These are phyloP conservation scores for Erethizon dorsatum DNA, from an alignment of 2,797 vertebrate genomes.

Conservation along the genomic window DNA sequence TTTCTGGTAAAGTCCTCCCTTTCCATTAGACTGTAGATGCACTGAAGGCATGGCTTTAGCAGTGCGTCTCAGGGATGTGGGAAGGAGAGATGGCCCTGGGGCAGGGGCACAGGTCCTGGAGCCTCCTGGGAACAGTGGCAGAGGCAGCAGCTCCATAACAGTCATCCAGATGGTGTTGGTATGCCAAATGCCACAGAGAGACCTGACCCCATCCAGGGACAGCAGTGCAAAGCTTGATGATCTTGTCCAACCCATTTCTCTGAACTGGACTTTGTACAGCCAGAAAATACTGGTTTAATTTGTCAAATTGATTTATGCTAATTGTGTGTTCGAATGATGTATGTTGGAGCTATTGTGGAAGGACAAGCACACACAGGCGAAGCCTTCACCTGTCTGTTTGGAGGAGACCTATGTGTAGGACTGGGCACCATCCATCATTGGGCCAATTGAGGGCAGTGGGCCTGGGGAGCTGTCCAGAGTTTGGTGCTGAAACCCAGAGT, in stretches of 20 bases:
- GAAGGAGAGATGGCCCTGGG: background rate
- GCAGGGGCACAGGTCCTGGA: background rate
- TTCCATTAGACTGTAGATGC: background rate
- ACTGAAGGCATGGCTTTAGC: background rate
- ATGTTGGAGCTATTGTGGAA: background rate
- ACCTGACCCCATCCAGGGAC: background rate
- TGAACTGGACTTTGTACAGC: background rate
- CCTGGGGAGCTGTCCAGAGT: background rate
- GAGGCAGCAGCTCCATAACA: background rate
- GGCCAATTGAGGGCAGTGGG: background rate
- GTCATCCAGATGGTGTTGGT: background rate
- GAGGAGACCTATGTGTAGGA: background rate
- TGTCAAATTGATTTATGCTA: background rate
- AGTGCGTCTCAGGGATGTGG: no score
- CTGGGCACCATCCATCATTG: rapidly evolving
- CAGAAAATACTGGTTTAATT: background rate
- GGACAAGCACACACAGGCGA: background rate
- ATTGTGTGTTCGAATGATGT: background rate
- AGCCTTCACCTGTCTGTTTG: background rate
- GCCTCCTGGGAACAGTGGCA: background rate
- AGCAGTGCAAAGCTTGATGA: background rate
- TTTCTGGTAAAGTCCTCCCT: background rate
- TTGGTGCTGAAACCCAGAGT: conserved; percentile 42
- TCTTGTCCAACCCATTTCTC: background rate
- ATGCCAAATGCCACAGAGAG: background rate